A percentile compares a stretch with the other conserved stretches of the same genome.
These are phyloP conservation scores for Ophion costatus DNA, from an alignment of 2,888 invertebrate species.

Conservation along the genomic window DNA sequence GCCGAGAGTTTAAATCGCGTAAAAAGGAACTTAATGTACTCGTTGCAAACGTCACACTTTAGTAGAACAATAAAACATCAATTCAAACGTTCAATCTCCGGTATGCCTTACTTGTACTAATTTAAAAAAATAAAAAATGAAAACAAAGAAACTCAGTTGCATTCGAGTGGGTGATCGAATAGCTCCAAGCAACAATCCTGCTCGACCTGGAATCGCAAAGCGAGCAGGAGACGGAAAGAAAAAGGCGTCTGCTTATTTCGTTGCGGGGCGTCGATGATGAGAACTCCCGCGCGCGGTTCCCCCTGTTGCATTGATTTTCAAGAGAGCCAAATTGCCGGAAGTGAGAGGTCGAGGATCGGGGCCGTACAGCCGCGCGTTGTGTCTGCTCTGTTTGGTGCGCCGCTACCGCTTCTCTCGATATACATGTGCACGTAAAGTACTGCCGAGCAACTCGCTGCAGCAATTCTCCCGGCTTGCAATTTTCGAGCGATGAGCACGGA, in stretches of 20 bases:
- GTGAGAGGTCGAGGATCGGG: conserved; percentile 76
- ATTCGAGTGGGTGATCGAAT: too few species aligned
- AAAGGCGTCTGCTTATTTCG: conserved; percentile 32
- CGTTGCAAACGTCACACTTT: conserved; percentile 9
- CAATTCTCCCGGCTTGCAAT: conserved; percentile 45
- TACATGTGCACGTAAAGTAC: neutral
- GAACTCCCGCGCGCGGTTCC: conserved; percentile 70
- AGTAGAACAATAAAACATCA: too few species aligned
- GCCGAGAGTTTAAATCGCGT: neutral
- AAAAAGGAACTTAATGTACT: neutral
- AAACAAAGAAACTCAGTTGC: too few species aligned
- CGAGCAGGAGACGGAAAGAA: neutral
- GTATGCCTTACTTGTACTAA: too few species aligned
- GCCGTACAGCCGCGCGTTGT: conserved; percentile 34
- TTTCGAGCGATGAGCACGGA: conserved; percentile 58
- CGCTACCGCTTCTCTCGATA: conserved; percentile 30
- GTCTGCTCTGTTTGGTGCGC: conserved; percentile 44
- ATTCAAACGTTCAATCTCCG: too few species aligned
- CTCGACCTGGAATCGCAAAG: neutral
- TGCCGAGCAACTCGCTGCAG: conserved; percentile 10
- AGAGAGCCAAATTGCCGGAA: conserved; percentile 79
- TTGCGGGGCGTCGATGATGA: conserved; percentile 68
- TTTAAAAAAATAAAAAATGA: too few species aligned
- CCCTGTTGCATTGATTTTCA: conserved; percentile 76
- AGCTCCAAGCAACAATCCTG: neutral